These are phyloP conservation scores for Bombus huntii DNA, from an alignment of 1,140 invertebrate species.

Conservation along the genomic window DNA sequence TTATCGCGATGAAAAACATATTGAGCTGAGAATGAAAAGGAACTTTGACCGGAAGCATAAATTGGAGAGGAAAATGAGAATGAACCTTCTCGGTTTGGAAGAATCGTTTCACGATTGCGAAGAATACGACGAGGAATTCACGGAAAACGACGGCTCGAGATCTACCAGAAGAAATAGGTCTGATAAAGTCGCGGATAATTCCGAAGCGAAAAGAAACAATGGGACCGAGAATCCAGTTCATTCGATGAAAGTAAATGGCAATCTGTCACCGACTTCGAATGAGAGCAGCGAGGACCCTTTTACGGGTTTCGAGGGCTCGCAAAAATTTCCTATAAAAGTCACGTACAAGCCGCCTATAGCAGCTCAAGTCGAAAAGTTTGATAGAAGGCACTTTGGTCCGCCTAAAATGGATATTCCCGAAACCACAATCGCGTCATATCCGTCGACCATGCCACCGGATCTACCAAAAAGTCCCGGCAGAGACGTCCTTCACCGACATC, in stretches of 20 bases:
- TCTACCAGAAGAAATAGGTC: slow-evolving; percentile 22
- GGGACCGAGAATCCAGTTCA: not conserved
- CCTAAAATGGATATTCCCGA: slow-evolving; percentile 63
- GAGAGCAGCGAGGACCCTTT: slow-evolving; percentile 66
- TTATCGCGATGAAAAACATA: not conserved
- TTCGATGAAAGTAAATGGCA: not conserved
- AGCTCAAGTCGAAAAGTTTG: slow-evolving; percentile 73
- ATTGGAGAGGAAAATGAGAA: not conserved
- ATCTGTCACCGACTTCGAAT: slow-evolving; percentile 22
- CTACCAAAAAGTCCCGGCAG: slow-evolving; percentile 71
- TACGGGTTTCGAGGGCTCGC: slow-evolving; percentile 73
- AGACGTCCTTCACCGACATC: slow-evolving; percentile 65
- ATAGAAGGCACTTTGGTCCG: slow-evolving; percentile 76
- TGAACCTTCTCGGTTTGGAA: not conserved
- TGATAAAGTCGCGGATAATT: not conserved
- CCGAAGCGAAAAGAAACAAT: not conserved
- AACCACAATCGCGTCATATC: slow-evolving; percentile 18
- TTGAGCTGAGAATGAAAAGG: not conserved
- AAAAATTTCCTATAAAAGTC: slow-evolving; percentile 74
- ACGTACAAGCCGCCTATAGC: slow-evolving; percentile 68
- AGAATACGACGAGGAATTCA: not conserved
- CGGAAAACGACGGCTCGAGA: not conserved
- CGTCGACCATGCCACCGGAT: slow-evolving; percentile 55
- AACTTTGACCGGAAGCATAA: slow-evolving; percentile 21
- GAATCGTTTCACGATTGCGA: slow-evolving; percentile 16